Conservation (phyloP, 2,113 vertebrate genomes). For the Scortum barcoo region DNA sequence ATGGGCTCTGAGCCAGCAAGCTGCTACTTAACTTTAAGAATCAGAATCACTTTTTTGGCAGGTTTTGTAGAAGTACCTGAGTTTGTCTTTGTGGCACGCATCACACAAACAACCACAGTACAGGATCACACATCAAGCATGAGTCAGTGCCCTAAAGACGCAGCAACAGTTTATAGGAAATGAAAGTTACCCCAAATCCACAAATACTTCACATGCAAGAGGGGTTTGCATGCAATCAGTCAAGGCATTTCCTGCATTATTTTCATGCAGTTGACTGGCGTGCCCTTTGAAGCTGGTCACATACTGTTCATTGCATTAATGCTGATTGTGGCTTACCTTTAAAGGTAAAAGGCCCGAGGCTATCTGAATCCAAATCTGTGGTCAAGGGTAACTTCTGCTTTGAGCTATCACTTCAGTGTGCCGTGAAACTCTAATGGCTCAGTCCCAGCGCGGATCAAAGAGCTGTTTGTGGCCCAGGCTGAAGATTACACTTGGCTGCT, state of each 20-base stretch:
- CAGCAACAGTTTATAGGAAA: conserved; percentile 11
- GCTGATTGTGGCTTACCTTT: conserved; percentile 64
- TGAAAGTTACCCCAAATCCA: conserved; percentile 24
- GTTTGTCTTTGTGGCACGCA: conserved; percentile 6
- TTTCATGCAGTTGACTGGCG: conserved; percentile 55
- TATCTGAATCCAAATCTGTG: conserved; percentile 71
- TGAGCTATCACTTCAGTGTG: conserved; percentile 75
- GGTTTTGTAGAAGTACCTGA: conserved; percentile 32
- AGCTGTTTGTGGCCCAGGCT: conserved; percentile 66
- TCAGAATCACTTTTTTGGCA: conserved; percentile 35
- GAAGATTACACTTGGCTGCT: conserved; percentile 77
- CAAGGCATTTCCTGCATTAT: conserved; percentile 69
- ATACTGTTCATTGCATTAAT: conserved; percentile 39
- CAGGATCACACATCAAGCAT: conserved; percentile 3
- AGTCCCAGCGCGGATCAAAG: conserved; percentile 75
- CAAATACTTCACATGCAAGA: conserved; percentile 39
- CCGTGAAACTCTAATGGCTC: conserved; percentile 74
- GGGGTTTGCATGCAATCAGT: conserved; percentile 55
- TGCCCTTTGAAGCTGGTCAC: conserved; percentile 56
- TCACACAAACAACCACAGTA: not conserved
- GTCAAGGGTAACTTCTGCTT: conserved; percentile 78
- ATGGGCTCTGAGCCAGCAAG: conserved; percentile 61
- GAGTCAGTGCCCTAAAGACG: conserved; percentile 18
- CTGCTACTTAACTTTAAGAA: conserved; percentile 56
- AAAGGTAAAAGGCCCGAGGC: conserved; percentile 66